A percentile compares a stretch with the other conserved stretches of the same genome.
Evolutionary conservation across 2,888 invertebrate genomes (phyloP).

Genomic region (Endotricha flammealis): DNA sequence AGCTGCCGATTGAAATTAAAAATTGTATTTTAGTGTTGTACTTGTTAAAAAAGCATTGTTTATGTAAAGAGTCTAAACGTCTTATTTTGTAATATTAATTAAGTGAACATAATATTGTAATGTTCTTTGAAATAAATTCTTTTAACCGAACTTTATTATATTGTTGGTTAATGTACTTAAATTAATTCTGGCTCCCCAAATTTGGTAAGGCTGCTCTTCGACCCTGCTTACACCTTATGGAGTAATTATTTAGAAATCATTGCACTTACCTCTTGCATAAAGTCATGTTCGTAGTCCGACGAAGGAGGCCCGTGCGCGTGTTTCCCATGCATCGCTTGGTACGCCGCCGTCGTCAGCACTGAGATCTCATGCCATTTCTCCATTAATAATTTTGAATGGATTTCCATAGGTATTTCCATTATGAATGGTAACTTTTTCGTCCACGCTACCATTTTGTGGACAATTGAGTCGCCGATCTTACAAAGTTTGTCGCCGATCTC

Average conservation of each 20-base stretch:
- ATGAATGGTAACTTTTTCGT: slow-evolving; percentile 98
- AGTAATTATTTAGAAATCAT: no score
- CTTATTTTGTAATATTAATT: no score
- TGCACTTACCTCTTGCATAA: slow-evolving; percentile 91
- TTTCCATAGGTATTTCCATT: slow-evolving; percentile 96
- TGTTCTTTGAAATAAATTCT: no score
- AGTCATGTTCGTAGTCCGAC: slow-evolving; percentile 84
- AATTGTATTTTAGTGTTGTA: no score
- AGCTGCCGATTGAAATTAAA: neutral
- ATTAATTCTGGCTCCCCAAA: no score
- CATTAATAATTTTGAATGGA: slow-evolving; percentile 95
- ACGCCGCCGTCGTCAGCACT: slow-evolving; percentile 95
- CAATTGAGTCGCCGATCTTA: slow-evolving; percentile 98
- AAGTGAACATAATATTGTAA: no score
- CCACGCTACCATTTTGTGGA: slow-evolving; percentile 99
- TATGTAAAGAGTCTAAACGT: no score
- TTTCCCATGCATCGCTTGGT: slow-evolving; percentile 92
- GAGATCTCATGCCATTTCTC: slow-evolving; percentile 99
- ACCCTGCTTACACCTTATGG: no score
- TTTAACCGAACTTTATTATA: no score
- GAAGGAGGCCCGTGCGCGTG: slow-evolving; percentile 66
- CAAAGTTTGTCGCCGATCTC: slow-evolving; percentile 95
- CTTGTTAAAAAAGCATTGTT: no score
- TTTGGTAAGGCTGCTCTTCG: no score
- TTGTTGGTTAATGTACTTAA: no score